Conservation (phyloP, 2,888 invertebrate species). For the Drosophila quinaria region DNA sequence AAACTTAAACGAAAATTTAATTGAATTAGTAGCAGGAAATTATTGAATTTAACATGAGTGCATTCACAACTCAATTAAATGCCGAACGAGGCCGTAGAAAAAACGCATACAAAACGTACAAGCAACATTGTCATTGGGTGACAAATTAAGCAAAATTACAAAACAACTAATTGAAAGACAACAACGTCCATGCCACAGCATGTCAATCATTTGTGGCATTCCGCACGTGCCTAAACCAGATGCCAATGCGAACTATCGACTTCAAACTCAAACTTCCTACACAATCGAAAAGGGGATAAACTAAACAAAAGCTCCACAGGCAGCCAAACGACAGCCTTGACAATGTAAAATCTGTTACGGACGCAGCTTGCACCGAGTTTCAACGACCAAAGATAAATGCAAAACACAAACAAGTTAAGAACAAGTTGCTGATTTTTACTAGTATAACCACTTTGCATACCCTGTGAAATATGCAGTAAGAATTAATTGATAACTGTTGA, state of each 20-base stretch:
- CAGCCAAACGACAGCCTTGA: slow-evolving; percentile 9
- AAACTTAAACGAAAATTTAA: slow-evolving; percentile 59
- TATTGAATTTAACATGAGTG: slow-evolving; percentile 76
- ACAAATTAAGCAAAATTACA: slow-evolving; percentile 6
- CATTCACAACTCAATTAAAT: slow-evolving; percentile 70
- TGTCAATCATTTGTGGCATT: slow-evolving; percentile 45
- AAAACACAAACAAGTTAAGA: slow-evolving; percentile 17
- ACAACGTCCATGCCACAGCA: slow-evolving; percentile 19
- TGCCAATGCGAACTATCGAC: background rate
- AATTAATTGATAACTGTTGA: background rate
- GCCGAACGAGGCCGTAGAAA: slow-evolving; percentile 2
- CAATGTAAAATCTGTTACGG: slow-evolving; percentile 11
- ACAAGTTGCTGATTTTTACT: background rate
- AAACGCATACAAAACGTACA: background rate
- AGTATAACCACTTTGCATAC: background rate
- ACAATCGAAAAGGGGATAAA: slow-evolving; percentile 12
- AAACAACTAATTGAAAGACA: slow-evolving; percentile 13
- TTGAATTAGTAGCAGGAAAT: slow-evolving; percentile 67
- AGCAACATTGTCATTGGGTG: background rate
- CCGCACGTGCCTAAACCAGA: slow-evolving; percentile 43
- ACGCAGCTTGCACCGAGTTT: slow-evolving; percentile 24
- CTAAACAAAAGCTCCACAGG: slow-evolving; percentile 12
- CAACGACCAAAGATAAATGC: slow-evolving; percentile 27
- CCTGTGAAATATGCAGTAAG: background rate
- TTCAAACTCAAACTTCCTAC: background rate